Percentiles rank a stretch among this genome's conserved stretches.
Conservation (phyloP, 2,797 vertebrate genomes). For the Phoebastria nigripes region DNA sequence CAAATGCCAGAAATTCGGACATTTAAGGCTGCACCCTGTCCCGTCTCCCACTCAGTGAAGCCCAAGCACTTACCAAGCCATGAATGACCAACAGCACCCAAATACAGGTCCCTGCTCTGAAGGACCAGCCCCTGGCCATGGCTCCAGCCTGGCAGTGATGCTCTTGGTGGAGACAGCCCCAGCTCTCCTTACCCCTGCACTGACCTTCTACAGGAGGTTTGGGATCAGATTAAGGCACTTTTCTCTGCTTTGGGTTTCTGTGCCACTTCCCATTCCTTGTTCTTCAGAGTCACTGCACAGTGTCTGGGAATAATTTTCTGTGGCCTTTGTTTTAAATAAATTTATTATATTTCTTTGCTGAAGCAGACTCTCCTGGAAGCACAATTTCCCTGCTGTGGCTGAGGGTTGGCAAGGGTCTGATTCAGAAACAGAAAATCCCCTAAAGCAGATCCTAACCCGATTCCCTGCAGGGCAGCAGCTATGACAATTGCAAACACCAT, state of each 20-base stretch:
- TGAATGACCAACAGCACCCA: not conserved
- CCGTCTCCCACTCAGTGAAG: not conserved
- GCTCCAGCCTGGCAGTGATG: not conserved
- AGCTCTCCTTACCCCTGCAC: not conserved
- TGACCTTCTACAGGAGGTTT: not conserved
- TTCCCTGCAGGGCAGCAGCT: not conserved
- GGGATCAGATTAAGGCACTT: not conserved
- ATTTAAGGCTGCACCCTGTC: not conserved
- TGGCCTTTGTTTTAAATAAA: not conserved
- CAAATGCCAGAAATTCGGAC: not conserved
- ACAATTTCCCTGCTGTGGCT: not conserved
- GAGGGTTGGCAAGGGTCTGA: not conserved
- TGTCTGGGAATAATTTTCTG: not conserved
- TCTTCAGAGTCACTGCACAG: not conserved
- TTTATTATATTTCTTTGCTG: not conserved
- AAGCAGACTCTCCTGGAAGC: not conserved
- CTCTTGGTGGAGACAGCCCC: not conserved
- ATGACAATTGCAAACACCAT: not conserved
- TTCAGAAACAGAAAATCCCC: not conserved
- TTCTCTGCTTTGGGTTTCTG: not conserved
- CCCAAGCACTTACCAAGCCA: not conserved
- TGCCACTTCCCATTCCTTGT: not conserved
- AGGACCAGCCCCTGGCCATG: not conserved
- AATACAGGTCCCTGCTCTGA: not conserved
- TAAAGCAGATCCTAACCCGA: not conserved